Evolutionary conservation across 2,113 vertebrate species (phyloP), one percentile per base, ranked within the genome.

Genomic region (Heteronetta atricapilla): DNA sequence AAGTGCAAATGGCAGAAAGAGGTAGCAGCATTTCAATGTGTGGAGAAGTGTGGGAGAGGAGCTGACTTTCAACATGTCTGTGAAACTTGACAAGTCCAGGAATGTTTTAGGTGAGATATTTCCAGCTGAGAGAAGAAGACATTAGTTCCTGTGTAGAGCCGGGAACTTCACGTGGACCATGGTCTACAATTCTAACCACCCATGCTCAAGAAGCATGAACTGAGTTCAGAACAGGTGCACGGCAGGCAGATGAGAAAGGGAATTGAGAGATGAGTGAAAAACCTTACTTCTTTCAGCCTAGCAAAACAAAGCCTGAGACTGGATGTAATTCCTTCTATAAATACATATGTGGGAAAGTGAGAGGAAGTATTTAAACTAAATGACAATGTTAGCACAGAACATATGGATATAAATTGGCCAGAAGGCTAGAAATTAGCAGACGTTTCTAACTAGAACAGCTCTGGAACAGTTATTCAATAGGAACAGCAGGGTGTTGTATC

Each of bases 291-390:
- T 66, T 86, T 56, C 74, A 87, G 69, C 29, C 16, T 4, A 89
- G 64, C 42, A 91, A 75, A 89, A 92, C 31, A 67, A 78, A 89
- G 17, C 13, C 75, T 64, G 73, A 53, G n/a, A 63, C 25, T 84
- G 31, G 23, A 73, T 80, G 26, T 42, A 85, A 88, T 72, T 84
- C 56, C 56, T 56, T 78, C 74, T 87, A 60, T 75, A 84, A 95
- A 84, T 79, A 82, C 19, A 63, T 13, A 67, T 10, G 62, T 5
- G 38, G 74, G 12, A 79, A 94, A 86, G 29, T 17, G 19, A 79
- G 42, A 91, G 28, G 44, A 93, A 50, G 36, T 40, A 88, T 52
- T 76, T 88, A 77, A 88, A 83, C 33, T 76, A 86, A 90, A 80
- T 84, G 60, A 66, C 52, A 91, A 34, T 8, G 36, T 46, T 78